phyloP scores from a whole-genome alignment of 2,113 vertebrate genomes.

The Notothenia rossii region DNA sequence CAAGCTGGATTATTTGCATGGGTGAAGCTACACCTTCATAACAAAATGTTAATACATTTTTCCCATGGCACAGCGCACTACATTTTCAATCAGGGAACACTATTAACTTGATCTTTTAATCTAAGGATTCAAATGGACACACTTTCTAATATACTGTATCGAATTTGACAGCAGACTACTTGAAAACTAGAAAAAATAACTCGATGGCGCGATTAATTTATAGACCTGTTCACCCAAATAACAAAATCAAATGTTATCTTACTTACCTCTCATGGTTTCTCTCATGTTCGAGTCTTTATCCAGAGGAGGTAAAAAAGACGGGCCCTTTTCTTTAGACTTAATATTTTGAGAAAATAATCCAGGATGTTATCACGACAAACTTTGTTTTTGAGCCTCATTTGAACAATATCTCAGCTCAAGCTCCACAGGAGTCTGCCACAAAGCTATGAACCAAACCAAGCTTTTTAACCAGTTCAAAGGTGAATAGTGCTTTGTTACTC shows the following conservation, averaged over 20 bases:
- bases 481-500: not conserved
- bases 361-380: not conserved
- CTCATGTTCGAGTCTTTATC: not conserved
- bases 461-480: not conserved
- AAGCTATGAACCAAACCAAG: not conserved
- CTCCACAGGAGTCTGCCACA: too few species aligned
- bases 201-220: not conserved
- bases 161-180: not conserved
- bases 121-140: not conserved
- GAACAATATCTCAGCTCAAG: not conserved
- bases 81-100: not conserved
- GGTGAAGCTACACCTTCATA: slow-evolving; percentile 37
- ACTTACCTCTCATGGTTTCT: not conserved
- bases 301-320: not conserved
- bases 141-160: not conserved
- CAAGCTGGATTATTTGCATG: not conserved
- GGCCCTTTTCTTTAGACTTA: not conserved
- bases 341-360: not conserved
- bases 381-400: too few species aligned
- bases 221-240: not conserved
- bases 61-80: not conserved
- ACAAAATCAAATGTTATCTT: not conserved
- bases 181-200: too few species aligned
- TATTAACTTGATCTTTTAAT: not conserved
- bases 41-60: not conserved